Evolutionary conservation across 2,888 invertebrate species (phyloP), one percentile per base, ranked within the genome.

Genomic region (Nycteola revayana): DNA sequence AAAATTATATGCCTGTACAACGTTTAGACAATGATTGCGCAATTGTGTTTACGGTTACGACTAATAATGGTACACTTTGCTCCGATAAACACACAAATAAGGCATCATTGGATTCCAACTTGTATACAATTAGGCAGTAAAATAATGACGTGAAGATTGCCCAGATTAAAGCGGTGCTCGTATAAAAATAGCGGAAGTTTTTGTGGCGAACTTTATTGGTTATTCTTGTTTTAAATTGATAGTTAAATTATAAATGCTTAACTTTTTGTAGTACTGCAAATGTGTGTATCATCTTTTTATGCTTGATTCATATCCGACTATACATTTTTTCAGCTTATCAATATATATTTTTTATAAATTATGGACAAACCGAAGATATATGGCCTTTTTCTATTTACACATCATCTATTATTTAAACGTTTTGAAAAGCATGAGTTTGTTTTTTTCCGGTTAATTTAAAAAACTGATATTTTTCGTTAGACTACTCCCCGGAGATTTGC

Each of bases 21-120:
- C 60, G 63, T 66, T 71, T 65, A 61, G 53, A 49, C 47, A 51
- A 21, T 63, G 63, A 70, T 76, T 73, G 66, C 60, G 62, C 66
- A 61, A 59, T 64, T 28, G 53, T 49, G 60, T 57, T 65, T 61
- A 70, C 60, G 58, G 71, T 79, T 77, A 78, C 60, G 74, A 72
- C 70, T 57, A 52, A 51, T 80, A 81, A 83, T 83, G 49, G 64
- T 69, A 67, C 66, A 71, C 59, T 56, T 64, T 56, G 50, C 53
- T 54, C 51, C 55, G 53, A 63, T 76, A 74, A 75, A 71, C 66
- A 68, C 63, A 72, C 66, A 68, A 75, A 76, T 76, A 70, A 69
- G 60, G 60, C 60, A 57, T 61, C 54, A 63, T 68, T 61, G 66
- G 60, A 38, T n/a, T n/a, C n/a, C n/a, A n/a, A 43, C 60, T 58